Conservation (phyloP, 2,113 vertebrate species). For the Pelobates fuscus region DNA sequence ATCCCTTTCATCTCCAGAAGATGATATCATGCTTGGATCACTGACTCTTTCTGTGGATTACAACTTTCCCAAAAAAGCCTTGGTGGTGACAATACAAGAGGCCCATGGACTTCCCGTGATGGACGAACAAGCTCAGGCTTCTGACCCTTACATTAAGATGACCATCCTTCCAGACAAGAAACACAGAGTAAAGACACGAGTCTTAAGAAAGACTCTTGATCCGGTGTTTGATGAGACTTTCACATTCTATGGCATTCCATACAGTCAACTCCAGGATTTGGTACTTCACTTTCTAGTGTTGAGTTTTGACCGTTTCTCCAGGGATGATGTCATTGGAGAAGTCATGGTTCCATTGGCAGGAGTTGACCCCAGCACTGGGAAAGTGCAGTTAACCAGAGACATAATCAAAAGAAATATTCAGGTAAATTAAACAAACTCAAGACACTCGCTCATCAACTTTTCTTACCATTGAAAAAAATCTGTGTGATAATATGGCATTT, state of each 20-base stretch:
- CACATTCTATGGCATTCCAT: slow-evolving; percentile 93
- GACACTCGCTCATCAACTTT: too few species aligned
- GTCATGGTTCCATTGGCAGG: slow-evolving; percentile 88
- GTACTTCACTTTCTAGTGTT: slow-evolving; percentile 93
- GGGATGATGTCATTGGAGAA: slow-evolving; percentile 93
- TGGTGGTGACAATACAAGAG: slow-evolving; percentile 94
- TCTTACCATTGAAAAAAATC: too few species aligned
- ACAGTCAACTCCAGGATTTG: slow-evolving; percentile 90
- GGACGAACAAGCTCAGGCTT: slow-evolving; percentile 84
- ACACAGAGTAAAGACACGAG: slow-evolving; percentile 93
- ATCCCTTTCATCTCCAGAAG: slow-evolving; percentile 81
- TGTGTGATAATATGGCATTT: too few species aligned
- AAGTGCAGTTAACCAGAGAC: slow-evolving; percentile 86
- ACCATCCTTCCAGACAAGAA: slow-evolving; percentile 95
- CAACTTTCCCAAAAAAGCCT: slow-evolving; percentile 95
- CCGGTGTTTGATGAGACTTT: slow-evolving; percentile 95
- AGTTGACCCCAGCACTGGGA: slow-evolving; percentile 91
- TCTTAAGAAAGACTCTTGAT: slow-evolving; percentile 90
- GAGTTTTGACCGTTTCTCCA: slow-evolving; percentile 94
- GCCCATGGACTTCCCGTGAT: slow-evolving; percentile 86
- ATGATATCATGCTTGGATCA: slow-evolving; percentile 74
- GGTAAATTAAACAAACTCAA: slow-evolving; percentile 71
- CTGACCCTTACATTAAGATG: slow-evolving; percentile 96
- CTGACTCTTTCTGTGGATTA: slow-evolving; percentile 93
- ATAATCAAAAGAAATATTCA: slow-evolving; percentile 94